Conservation (phyloP, 2,888 invertebrate genomes). For the Capitulum mitella region DNA sequence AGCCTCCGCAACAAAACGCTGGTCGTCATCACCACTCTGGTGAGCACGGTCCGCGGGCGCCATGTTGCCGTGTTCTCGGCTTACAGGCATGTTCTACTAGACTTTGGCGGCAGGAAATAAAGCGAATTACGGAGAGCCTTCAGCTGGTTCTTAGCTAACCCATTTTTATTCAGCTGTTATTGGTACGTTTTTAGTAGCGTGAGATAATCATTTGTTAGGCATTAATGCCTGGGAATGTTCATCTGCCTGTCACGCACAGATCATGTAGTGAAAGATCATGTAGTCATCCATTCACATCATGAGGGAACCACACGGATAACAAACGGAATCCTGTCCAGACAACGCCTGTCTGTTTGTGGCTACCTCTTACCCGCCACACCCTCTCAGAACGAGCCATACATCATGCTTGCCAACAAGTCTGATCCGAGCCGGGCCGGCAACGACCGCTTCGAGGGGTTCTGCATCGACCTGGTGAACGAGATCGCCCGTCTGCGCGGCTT, state of each 20-base stretch:
- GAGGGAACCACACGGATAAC: too few relatives aligned
- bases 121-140: too few relatives aligned
- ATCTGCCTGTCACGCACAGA: too few relatives aligned
- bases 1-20: constrained; percentile 76
- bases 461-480: constrained; percentile 48
- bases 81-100: background rate
- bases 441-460: constrained; percentile 45
- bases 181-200: background rate
- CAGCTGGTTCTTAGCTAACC: background rate
- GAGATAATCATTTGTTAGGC: background rate
- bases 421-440: constrained; percentile 44
- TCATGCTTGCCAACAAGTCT: constrained; percentile 68
- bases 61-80: background rate
- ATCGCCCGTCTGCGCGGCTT: constrained; percentile 46
- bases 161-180: background rate
- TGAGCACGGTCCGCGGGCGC: too few relatives aligned
- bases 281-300: too few relatives aligned
- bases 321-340: too few relatives aligned
- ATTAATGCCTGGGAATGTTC: too few relatives aligned
- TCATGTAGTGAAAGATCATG: too few relatives aligned
- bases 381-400: constrained; percentile 74
- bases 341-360: too few relatives aligned
- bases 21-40: constrained; percentile 82
- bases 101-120: background rate
- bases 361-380: constrained; percentile 20